These are phyloP conservation scores for Chlorocebus sabaeus DNA, from an alignment of 2,113 vertebrate genomes.

Conservation along the genomic window DNA sequence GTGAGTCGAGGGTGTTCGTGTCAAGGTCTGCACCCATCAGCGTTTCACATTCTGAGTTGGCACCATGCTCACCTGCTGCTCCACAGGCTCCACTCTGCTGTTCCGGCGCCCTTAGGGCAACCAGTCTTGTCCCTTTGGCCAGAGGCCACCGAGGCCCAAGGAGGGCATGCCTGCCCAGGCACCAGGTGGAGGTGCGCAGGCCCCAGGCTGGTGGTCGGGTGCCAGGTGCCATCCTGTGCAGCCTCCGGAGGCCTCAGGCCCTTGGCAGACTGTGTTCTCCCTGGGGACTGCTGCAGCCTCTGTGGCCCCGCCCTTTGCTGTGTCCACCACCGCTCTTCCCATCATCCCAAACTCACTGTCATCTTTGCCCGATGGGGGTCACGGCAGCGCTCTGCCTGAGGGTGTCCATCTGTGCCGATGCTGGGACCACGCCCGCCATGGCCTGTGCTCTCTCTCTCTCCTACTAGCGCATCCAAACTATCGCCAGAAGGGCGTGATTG, in stretches of 20 bases:
- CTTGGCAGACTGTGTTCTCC: background rate
- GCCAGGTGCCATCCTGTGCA: background rate
- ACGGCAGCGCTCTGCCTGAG: background rate
- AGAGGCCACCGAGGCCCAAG: background rate
- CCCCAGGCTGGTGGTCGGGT: background rate
- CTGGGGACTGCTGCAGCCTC: background rate
- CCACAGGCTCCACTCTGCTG: no score
- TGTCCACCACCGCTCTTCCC: background rate
- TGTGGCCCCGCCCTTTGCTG: background rate
- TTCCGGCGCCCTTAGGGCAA: background rate
- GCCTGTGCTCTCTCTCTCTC: background rate
- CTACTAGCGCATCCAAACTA: constrained; percentile 73
- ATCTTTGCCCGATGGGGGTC: background rate
- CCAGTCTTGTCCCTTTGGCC: background rate
- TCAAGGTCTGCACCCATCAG: background rate
- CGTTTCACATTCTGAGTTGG: background rate
- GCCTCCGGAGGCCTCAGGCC: background rate
- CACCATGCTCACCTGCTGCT: fast-evolving
- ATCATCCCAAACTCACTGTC: background rate
- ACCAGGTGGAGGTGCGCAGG: fast-evolving
- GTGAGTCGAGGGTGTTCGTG: background rate
- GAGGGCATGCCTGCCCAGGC: background rate
- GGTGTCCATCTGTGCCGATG: background rate
- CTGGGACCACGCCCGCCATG: background rate
- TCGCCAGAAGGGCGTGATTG: constrained; percentile 88